Evolutionary conservation across 2,888 invertebrate species (phyloP), one percentile per base, ranked within the genome.

Genomic region (Dendrolimus pini): DNA sequence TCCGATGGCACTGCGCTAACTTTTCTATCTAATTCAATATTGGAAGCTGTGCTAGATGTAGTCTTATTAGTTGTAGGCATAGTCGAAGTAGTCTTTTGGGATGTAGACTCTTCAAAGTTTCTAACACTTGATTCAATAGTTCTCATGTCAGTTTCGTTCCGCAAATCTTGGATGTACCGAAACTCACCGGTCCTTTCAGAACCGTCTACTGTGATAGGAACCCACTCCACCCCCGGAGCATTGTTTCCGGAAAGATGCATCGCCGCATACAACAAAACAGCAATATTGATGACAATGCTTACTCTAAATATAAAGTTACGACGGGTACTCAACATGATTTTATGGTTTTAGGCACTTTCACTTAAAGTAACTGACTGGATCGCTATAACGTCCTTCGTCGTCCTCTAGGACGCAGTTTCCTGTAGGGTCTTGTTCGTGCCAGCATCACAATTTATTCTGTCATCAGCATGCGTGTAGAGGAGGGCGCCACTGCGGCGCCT

Each of bases 241-340:
- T 69, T 77, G 62, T 67, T 86, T 54, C 84, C 83, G 18, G 91
- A 86, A 60, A 85, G 81, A 74, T 95, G 94, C 77, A 94, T 92
- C 71, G 94, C 94, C 65, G 94, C 93, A 82, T 95, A 95, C 62
- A 95, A 82, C 60, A 95, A 83, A 58, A 95, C 94, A 67, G 93
- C 94, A 64, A 95, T 92, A 78, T 95, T 95, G 68, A 95, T 93
- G 61, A 95, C 92, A 72, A 95, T 94, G 85, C 95, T 95, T 81
- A 94, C 93, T 71, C 94, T 92, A 79, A 95, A 92, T 83, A 94
- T 89, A 91, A 94, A 93, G 84, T 95, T 95, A 67, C 95, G 93
- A 63, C 86, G 85, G 69, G 85, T 89, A 65, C 78, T 82, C 82
- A 89, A 74, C 88, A 89, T 89, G 69, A 71, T 83, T 75, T 70